phyloP scores from a whole-genome alignment of 2,113 vertebrate genomes.

The Scatophagus argus region DNA sequence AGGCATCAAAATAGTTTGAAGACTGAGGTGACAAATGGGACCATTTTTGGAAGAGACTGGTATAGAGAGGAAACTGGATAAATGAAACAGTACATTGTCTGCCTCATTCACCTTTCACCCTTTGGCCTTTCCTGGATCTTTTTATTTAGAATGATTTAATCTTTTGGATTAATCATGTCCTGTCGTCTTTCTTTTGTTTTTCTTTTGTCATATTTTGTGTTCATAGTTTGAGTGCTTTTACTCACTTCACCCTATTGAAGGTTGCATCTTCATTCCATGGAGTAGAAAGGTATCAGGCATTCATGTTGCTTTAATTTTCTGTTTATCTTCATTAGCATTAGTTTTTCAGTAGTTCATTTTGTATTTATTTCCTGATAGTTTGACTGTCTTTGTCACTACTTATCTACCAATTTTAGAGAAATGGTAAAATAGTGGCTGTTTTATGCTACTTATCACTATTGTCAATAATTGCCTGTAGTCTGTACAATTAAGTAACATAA shows the following conservation, averaged over 20 bases:
- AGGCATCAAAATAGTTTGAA: background rate
- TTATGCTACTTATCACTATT: background rate
- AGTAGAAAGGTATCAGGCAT: constrained; percentile 95
- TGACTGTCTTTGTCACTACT: background rate
- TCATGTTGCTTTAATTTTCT: constrained; percentile 25
- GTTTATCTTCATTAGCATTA: constrained; percentile 8
- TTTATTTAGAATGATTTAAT: constrained; percentile 18
- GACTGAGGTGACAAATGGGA: background rate
- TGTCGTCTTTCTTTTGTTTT: constrained; percentile 57
- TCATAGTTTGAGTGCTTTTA: constrained; percentile 96
- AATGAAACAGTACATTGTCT: background rate
- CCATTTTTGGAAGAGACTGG: background rate
- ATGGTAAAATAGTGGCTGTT: background rate
- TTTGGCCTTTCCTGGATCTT: constrained; percentile 31
- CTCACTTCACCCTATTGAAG: constrained; percentile 93
- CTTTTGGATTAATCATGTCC: constrained; percentile 43
- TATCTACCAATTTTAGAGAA: background rate
- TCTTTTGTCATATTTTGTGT: constrained; percentile 84
- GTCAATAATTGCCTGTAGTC: background rate
- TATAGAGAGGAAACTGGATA: background rate
- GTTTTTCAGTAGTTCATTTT: background rate
- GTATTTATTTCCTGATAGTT: background rate
- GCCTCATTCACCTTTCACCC: constrained; percentile 29
- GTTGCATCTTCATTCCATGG: constrained; percentile 98
- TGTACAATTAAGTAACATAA: background rate